Evolutionary conservation across 2,888 invertebrate genomes (phyloP), one percentile per base, ranked within the genome.

Genomic region (Trachelus troglodyta): DNA sequence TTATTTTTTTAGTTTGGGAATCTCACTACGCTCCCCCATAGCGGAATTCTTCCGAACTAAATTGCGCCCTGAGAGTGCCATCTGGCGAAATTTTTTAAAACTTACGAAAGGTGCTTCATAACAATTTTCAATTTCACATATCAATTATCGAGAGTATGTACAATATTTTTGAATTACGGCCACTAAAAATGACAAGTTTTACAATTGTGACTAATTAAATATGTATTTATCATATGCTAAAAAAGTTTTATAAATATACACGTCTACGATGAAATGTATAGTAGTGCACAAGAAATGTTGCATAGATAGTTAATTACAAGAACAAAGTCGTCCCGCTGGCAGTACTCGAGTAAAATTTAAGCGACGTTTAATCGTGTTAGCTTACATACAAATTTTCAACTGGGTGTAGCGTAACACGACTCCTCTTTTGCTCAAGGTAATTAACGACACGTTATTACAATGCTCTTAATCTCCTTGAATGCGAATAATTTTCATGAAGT

Each of bases 391-490:
- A 56, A 56, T 23, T 56, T 56, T 56, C 6, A 56, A 56, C 56
- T 2, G 15, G 23, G 9, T 23, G 4, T 56, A 56, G 23, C 23
- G 56, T 56, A 56, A 56, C 56, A 56, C 56, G 56, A 56, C 23
- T 56, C 56, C 56, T 56, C 56, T 56, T 23, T 56, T 23, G 84
- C 82, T 85, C 84, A 81, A 86, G 81, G 85, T 86, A 85, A 85
- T 86, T 85, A 85, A 85, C 84, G 85, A 81, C 78, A 81, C 80
- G 82, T 83, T 82, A 86, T 85, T 84, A 86, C 79, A 79, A 71
- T 80, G 82, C 82, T 83, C 82, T 86, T 85, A 85, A 85, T 86
- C 86, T 85, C 79, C 77, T 75, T 80, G 81, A 81, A 84, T 84
- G 81, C 34, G 71, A 34, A 71, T 71, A 71, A 71, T 71, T 71